Conservation (phyloP, 2,797 vertebrate genomes). For the Falco concolor region DNA sequence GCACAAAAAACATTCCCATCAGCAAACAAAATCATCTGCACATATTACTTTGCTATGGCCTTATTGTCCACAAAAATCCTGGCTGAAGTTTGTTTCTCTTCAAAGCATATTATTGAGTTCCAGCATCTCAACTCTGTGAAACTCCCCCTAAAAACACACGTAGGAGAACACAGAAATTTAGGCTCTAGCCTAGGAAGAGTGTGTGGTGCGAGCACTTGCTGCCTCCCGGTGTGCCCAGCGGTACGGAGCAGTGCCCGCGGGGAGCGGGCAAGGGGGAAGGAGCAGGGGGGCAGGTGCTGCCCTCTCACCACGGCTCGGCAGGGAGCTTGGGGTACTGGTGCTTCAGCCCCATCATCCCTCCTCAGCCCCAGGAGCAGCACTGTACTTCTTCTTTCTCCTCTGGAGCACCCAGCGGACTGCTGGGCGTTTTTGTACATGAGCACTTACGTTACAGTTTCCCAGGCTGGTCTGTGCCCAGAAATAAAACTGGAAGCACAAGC, state of each 20-base stretch:
- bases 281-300: rapidly evolving
- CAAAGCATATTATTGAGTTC: not conserved
- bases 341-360: not conserved
- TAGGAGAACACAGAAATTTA: not conserved
- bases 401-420: not conserved
- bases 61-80: not conserved
- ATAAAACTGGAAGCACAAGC: not conserved
- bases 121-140: not conserved
- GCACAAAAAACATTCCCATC: not conserved
- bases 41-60: not conserved
- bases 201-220: rapidly evolving
- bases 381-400: not conserved
- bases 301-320: not conserved
- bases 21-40: not conserved
- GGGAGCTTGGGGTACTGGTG: not conserved
- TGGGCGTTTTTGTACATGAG: not conserved
- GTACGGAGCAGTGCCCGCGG: not conserved
- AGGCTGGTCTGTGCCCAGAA: not conserved
- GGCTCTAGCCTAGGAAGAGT: not conserved
- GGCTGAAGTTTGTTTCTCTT: not conserved
- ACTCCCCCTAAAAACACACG: not conserved
- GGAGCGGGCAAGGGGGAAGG: not conserved
- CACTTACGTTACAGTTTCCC: rapidly evolving
- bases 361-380: not conserved
- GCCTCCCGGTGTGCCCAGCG: not conserved